Percentiles rank a stretch among this genome's conserved stretches.
Conservation (phyloP, 2,888 invertebrate species). For the Athalia rosae region DNA sequence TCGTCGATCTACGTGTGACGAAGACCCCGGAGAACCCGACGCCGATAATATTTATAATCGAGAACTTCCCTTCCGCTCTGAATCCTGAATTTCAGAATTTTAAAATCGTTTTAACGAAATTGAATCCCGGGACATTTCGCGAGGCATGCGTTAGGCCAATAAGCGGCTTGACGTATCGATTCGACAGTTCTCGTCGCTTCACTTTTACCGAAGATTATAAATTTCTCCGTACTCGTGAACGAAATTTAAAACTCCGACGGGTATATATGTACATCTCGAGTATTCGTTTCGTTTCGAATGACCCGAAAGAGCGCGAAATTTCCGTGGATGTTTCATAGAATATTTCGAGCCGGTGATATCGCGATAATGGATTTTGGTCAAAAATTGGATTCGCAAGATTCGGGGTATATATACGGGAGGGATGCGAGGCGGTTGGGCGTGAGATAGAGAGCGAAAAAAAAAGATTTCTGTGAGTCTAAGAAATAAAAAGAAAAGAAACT, state of each 20-base stretch:
- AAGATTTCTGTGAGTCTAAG: background rate
- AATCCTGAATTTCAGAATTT: background rate
- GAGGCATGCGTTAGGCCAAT: too few relatives aligned
- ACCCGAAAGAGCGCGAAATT: too few relatives aligned
- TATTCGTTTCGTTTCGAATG: too few relatives aligned
- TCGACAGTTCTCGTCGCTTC: background rate
- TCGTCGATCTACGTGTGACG: constrained; percentile 17
- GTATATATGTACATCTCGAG: too few relatives aligned
- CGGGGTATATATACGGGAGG: background rate
- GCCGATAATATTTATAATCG: background rate
- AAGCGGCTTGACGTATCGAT: background rate
- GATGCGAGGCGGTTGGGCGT: background rate
- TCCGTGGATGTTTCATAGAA: too few relatives aligned
- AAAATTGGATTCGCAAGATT: background rate
- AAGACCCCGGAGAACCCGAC: background rate
- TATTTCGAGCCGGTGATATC: too few relatives aligned
- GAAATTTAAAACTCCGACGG: too few relatives aligned
- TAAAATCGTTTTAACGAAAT: too few relatives aligned
- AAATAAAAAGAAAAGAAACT: background rate
- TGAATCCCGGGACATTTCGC: too few relatives aligned
- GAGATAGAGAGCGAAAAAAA: constrained; percentile 2
- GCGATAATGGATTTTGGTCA: too few relatives aligned
- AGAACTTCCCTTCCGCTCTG: background rate
- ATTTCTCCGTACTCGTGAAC: too few relatives aligned
- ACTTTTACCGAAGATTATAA: background rate